These are phyloP conservation scores for Drosophila parvula DNA, from an alignment of 1,140 invertebrate genomes.

Conservation along the genomic window DNA sequence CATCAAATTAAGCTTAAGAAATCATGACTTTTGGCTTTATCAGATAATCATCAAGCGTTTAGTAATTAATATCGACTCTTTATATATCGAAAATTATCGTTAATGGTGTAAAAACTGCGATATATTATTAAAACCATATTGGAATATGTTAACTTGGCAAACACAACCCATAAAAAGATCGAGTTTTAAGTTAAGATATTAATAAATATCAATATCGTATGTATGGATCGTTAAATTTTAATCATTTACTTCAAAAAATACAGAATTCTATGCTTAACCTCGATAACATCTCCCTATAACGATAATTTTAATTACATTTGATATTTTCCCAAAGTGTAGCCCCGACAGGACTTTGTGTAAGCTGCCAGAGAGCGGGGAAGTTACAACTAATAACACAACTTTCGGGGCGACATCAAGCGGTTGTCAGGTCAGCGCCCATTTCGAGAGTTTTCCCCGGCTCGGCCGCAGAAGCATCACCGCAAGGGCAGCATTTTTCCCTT, in stretches of 20 bases:
- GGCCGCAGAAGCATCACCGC: slow-evolving; percentile 36
- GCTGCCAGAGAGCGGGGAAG: slow-evolving; percentile 27
- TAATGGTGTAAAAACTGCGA: neutral
- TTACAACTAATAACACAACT: slow-evolving; percentile 72
- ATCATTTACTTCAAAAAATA: too few relatives aligned
- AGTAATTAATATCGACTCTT: too few relatives aligned
- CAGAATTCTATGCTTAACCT: neutral
- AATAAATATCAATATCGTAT: too few relatives aligned
- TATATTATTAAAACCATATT: too few relatives aligned
- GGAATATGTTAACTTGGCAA: too few relatives aligned
- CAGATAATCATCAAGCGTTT: too few relatives aligned
- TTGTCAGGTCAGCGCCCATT: slow-evolving; percentile 33
- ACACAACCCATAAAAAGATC: too few relatives aligned
- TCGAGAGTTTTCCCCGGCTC: slow-evolving; percentile 1
- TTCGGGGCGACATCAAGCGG: slow-evolving; percentile 31
- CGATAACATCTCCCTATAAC: neutral
- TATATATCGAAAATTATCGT: neutral
- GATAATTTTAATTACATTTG: neutral
- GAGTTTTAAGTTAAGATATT: too few relatives aligned
- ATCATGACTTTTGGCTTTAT: neutral
- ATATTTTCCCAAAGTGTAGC: neutral
- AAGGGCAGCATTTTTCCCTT: slow-evolving; percentile 13
- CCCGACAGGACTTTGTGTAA: slow-evolving; percentile 43
- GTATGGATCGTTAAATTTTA: too few relatives aligned
- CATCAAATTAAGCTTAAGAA: neutral